Conservation (phyloP, 2,888 invertebrate genomes). For the Caenorhabditis panamensis region DNA sequence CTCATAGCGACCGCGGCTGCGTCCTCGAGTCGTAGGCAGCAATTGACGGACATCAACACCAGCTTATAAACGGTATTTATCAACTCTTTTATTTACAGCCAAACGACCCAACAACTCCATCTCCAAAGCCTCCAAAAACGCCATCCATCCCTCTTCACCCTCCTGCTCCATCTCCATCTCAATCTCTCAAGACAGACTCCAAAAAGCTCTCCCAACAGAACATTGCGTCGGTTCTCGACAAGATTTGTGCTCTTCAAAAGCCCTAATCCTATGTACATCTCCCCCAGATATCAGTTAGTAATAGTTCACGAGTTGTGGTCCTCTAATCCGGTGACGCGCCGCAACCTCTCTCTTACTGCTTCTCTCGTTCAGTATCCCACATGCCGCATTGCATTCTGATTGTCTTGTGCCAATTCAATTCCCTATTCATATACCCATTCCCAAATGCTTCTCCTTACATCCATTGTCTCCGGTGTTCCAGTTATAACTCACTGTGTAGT, state of each 20-base stretch:
- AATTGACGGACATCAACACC: no score
- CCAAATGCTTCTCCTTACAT: background rate
- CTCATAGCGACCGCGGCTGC: no score
- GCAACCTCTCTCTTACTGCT: background rate
- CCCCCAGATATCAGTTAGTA: constrained; percentile 8
- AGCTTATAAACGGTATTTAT: no score
- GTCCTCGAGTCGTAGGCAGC: no score
- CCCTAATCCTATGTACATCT: no score
- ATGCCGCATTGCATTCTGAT: background rate
- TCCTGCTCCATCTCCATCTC: background rate
- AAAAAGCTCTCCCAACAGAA: constrained; percentile 2
- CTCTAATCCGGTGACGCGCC: constrained; percentile 34
- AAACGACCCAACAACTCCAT: constrained; percentile 15
- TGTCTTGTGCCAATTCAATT: constrained; percentile 4
- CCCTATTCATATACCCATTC: background rate
- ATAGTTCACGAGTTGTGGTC: constrained; percentile 47
- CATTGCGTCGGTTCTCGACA: constrained; percentile 1
- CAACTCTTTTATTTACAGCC: constrained; percentile 27
- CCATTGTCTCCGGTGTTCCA: constrained; percentile 27
- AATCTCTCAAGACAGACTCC: background rate
- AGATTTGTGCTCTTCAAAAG: no score
- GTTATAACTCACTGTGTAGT: background rate
- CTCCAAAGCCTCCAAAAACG: constrained; percentile 31
- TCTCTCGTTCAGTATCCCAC: background rate
- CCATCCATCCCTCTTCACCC: background rate